phyloP scores from a whole-genome alignment of 2,113 vertebrate species.

The Pavo muticus region DNA sequence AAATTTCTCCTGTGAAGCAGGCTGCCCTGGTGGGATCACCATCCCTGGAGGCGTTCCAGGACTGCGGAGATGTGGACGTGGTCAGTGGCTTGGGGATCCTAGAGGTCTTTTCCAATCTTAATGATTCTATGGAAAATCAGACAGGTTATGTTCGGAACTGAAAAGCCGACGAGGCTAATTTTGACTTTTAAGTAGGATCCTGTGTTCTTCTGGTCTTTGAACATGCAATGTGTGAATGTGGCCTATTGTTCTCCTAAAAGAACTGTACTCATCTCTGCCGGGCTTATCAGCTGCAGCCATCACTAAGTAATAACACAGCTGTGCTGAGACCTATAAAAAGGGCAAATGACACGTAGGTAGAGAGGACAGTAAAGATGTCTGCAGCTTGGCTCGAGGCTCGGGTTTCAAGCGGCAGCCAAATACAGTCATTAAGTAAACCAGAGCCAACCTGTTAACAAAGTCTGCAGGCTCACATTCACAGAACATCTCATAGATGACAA shows the following conservation, averaged over 20 bases:
- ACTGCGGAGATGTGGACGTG: too few species aligned
- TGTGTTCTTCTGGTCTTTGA: neutral
- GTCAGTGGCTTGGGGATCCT: too few species aligned
- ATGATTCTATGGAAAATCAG: neutral
- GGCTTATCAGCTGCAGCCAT: neutral
- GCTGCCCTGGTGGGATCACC: too few species aligned
- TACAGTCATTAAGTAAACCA: neutral
- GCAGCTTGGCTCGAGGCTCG: neutral
- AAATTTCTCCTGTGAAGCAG: too few species aligned
- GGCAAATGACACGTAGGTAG: neutral
- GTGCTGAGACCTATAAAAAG: neutral
- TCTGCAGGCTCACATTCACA: neutral
- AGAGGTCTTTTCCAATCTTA: too few species aligned
- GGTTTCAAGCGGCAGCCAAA: neutral
- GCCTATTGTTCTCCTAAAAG: neutral
- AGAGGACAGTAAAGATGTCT: neutral
- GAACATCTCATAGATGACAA: neutral
- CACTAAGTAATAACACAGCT: neutral
- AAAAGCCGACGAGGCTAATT: neutral
- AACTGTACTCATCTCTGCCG: accelerated
- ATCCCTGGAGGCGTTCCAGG: too few species aligned
- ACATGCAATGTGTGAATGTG: neutral
- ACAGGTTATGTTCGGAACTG: neutral
- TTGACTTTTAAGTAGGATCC: neutral
- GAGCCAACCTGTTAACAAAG: neutral